A percentile compares a stretch with the other conserved stretches of the same genome.
Conservation (phyloP, 64 coral and sea anemone species). For the Pocillopora damicornis region DNA sequence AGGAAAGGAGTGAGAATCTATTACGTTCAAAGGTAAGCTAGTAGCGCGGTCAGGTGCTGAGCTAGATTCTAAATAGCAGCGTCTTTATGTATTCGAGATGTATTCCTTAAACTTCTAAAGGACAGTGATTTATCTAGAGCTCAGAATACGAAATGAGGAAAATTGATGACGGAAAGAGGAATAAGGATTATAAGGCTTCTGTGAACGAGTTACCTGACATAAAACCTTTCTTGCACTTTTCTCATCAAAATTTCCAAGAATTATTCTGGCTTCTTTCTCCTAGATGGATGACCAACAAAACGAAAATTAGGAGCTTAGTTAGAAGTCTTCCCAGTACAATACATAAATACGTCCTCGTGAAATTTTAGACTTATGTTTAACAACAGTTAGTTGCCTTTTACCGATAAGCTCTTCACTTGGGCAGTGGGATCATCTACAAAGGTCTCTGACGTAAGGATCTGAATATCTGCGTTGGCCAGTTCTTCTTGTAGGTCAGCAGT, state of each 20-base stretch:
- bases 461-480: slow-evolving; percentile 18
- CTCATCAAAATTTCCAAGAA: slow-evolving; percentile 77
- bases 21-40: too few relatives aligned
- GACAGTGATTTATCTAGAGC: background rate
- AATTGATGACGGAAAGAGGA: too few relatives aligned
- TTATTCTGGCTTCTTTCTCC: slow-evolving; percentile 75
- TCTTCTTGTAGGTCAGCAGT: slow-evolving; percentile 51
- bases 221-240: slow-evolving; percentile 65
- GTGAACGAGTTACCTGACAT: slow-evolving; percentile 44
- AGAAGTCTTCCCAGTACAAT: background rate
- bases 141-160: background rate
- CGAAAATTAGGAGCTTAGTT: background rate
- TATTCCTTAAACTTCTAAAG: too few relatives aligned
- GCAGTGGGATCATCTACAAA: slow-evolving; percentile 39
- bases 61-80: too few relatives aligned
- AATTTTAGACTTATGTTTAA: background rate
- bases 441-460: slow-evolving; percentile 66
- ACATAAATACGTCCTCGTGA: too few relatives aligned
- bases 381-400: background rate
- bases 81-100: too few relatives aligned
- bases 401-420: slow-evolving; percentile 59
- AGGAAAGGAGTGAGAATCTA: too few relatives aligned
- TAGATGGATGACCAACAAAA: background rate
- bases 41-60: too few relatives aligned
- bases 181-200: background rate